Base-by-base conservation (phyloP, 2,888 invertebrate species). In the Cantharis rustica region DNA sequence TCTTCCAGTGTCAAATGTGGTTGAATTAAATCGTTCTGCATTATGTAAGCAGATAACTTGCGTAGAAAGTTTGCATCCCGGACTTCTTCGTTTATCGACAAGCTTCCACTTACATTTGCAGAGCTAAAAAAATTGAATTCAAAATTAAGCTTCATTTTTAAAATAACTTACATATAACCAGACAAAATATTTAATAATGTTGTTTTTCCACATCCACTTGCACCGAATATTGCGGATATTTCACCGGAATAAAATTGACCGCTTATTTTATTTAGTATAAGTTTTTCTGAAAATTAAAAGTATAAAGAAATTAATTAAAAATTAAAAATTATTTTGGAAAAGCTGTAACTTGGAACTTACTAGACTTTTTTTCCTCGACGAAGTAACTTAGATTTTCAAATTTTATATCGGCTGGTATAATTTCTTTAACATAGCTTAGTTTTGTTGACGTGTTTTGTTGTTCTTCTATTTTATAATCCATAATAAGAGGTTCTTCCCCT, bases 151-250 rank as follows among this genome's bases (percentile, higher is more conserved):
- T n/a, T 5, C 1, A 13, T n/a, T 47, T 13, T 13, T 1, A 7
- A 47, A 11, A 4, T 47, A n/a, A 69, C 91, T 89, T 88, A 94
- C 94, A 91, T 92, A 87, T 94, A 95, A 82, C 95, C 95, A 66
- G 94, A 93, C 3, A 95, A 88, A 78, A 95, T 93, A 86, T 95
- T 95, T 86, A 95, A 91, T 0, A 95, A 89, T 0, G 94, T 92
- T 11, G 93, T 93, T 86, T 95, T 95, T 23, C 94, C 93, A 10
- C 93, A 94, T 5, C 95, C 95, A 1, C 94, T 94, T 3, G 95
- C 94, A 1, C 95, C 95, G 88, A 95, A 91, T 78, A 95, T 93
- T 75, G 94, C 95, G 0, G 92, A 91, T 81, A 93, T 86, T 83
- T 92, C 91, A 2, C 93, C 93, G 0, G 92, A 91, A 26, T 89